Conservation (phyloP, 2,797 vertebrate species). For the Thalassophryne amazonica region DNA sequence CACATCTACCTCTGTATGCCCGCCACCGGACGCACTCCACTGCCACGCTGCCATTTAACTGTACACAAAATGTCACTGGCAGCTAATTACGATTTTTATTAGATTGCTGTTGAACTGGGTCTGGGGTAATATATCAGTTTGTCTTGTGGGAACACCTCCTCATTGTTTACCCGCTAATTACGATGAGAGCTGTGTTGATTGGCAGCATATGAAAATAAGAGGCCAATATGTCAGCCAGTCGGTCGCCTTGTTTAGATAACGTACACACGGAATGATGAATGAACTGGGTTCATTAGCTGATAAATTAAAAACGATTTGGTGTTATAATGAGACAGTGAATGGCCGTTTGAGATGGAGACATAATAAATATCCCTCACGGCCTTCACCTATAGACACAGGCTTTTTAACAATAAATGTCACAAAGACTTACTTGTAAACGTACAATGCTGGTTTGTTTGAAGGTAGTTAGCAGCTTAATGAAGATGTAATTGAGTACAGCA, state of each 20-base stretch:
- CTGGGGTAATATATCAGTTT: conserved; percentile 52
- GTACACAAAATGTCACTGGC: conserved; percentile 19
- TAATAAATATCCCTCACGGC: conserved; percentile 47
- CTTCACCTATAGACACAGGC: conserved; percentile 40
- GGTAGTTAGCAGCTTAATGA: conserved; percentile 64
- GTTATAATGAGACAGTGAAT: conserved; percentile 47
- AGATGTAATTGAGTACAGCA: conserved; percentile 70
- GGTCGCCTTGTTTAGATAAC: conserved; percentile 59
- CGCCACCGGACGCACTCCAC: conserved; percentile 5
- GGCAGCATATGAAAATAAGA: conserved; percentile 43
- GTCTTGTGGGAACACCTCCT: conserved; percentile 51
- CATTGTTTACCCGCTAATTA: conserved; percentile 59
- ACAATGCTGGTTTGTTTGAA: conserved; percentile 57
- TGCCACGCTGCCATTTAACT: conserved; percentile 10
- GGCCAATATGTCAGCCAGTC: conserved; percentile 46
- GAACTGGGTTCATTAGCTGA: conserved; percentile 55
- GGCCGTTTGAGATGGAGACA: conserved; percentile 43
- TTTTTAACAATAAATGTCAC: conserved; percentile 61
- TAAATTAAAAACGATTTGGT: conserved; percentile 67
- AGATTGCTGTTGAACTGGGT: conserved; percentile 46
- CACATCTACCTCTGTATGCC: background rate
- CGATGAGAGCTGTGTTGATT: conserved; percentile 46
- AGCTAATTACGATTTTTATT: conserved; percentile 56
- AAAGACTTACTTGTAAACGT: conserved; percentile 45
- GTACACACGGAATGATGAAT: conserved; percentile 65